Percentiles rank a stretch among this genome's conserved stretches.
These are phyloP conservation scores for Microctenopoma steveboyesi DNA, from an alignment of 2,797 vertebrate genomes.

Conservation along the genomic window DNA sequence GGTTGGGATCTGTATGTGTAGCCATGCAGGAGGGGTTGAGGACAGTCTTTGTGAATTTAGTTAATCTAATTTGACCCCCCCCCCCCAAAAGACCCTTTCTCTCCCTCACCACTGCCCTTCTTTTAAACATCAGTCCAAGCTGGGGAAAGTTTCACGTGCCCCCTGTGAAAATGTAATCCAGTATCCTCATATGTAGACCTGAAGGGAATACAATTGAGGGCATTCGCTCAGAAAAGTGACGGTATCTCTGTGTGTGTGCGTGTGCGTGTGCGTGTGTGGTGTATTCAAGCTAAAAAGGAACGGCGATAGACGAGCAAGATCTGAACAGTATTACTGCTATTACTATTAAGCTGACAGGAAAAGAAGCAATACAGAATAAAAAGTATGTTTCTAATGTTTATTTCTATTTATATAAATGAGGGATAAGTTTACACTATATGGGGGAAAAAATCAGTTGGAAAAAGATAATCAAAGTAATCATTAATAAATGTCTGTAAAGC, in stretches of 20 bases:
- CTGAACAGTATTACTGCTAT: too few species aligned
- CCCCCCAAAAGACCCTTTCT: conserved; percentile 64
- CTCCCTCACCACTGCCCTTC: conserved; percentile 56
- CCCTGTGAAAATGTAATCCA: conserved; percentile 75
- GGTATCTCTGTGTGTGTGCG: conserved; percentile 23
- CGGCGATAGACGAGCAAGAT: conserved; percentile 4
- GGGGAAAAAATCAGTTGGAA: background rate
- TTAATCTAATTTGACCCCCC: conserved; percentile 84
- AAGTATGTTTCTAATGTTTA: too few species aligned
- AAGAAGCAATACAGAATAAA: too few species aligned
- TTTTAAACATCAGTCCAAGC: conserved; percentile 69
- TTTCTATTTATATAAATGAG: too few species aligned
- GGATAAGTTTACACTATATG: background rate
- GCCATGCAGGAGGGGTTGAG: conserved; percentile 74
- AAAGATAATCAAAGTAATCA: conserved; percentile 20
- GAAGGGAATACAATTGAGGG: conserved; percentile 24
- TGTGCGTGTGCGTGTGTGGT: conserved; percentile 4
- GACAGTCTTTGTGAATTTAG: conserved; percentile 83
- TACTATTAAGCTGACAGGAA: too few species aligned
- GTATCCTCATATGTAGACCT: conserved; percentile 65
- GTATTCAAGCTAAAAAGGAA: conserved; percentile 39
- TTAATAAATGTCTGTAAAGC: conserved; percentile 9
- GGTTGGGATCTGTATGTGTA: conserved; percentile 74
- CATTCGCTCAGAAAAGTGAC: conserved; percentile 25
- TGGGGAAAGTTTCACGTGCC: conserved; percentile 68